Percentiles rank a stretch among this genome's conserved stretches.
Conservation (phyloP, 2,888 invertebrate species). For the Elmis aenea region DNA sequence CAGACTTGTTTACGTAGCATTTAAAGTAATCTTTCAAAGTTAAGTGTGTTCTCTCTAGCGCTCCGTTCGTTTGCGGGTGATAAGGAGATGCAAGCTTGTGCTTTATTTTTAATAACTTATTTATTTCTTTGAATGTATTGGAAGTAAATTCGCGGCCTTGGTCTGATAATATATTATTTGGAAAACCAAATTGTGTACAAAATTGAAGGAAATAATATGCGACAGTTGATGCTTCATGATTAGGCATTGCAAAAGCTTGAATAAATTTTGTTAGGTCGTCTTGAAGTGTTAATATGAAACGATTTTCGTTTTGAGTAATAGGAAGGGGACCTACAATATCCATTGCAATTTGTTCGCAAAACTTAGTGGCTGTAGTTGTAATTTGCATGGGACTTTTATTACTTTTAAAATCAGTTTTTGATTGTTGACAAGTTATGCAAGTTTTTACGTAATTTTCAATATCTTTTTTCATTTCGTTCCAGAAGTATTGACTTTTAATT, state of each 20-base stretch:
- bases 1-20: constrained; percentile 3
- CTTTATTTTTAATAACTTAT: constrained; percentile 7
- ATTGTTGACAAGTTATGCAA: too few relatives aligned
- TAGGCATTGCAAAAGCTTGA: constrained; percentile 30
- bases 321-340: constrained; percentile 36
- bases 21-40: constrained; percentile 6
- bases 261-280: constrained; percentile 39
- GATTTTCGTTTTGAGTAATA: constrained; percentile 29
- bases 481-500: constrained; percentile 22
- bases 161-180: constrained; percentile 1
- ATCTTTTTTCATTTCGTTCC: constrained; percentile 29
- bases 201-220: not conserved
- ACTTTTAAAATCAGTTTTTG: too few relatives aligned
- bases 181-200: too few relatives aligned
- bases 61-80: constrained; percentile 5
- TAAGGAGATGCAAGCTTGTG: not conserved
- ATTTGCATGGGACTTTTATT: too few relatives aligned
- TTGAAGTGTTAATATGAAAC: constrained; percentile 37
- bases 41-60: constrained; percentile 7
- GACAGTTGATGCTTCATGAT: constrained; percentile 32
- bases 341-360: too few relatives aligned
- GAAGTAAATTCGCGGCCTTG: constrained; percentile 4
- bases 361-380: too few relatives aligned
- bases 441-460: too few relatives aligned
- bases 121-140: constrained; percentile 4